phyloP scores from a whole-genome alignment of 2,888 invertebrate species.

The Yponomeuta cagnagella region DNA sequence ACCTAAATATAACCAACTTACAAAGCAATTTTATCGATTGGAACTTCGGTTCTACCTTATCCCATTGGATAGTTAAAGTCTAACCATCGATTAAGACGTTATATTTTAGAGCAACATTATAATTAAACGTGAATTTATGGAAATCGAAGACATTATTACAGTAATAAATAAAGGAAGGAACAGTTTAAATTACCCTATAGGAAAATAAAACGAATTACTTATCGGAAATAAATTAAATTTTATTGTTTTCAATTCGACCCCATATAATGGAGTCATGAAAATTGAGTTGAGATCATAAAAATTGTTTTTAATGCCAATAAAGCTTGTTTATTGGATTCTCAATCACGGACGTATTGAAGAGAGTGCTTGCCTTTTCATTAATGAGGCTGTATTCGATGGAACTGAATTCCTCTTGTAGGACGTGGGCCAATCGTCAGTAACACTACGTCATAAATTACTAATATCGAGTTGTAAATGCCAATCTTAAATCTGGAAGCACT shows the following conservation, averaged over 20 bases:
- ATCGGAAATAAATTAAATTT: slow-evolving; percentile 38
- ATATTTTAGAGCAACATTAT: slow-evolving; percentile 35
- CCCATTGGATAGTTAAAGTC: neutral
- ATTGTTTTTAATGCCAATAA: slow-evolving; percentile 26
- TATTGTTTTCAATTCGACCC: slow-evolving; percentile 40
- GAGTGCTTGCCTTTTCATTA: neutral
- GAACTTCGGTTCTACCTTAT: neutral
- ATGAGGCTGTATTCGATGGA: neutral
- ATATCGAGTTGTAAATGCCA: too few species aligned
- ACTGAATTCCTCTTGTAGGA: neutral
- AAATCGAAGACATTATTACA: slow-evolving; percentile 47
- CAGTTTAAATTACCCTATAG: slow-evolving; percentile 38
- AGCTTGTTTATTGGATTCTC: slow-evolving; percentile 34
- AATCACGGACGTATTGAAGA: neutral
- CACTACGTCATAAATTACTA: too few species aligned
- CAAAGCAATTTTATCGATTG: too few species aligned
- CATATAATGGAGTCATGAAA: slow-evolving; percentile 50
- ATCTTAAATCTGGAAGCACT: too few species aligned
- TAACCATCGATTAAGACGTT: slow-evolving; percentile 11
- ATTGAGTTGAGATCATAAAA: slow-evolving; percentile 14
- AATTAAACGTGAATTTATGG: slow-evolving; percentile 51
- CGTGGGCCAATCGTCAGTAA: too few species aligned
- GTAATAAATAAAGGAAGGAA: slow-evolving; percentile 42
- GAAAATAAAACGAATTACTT: slow-evolving; percentile 28
- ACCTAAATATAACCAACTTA: too few species aligned